Conservation (phyloP, 2,113 vertebrate genomes). For the Brachyhypopomus gauderio region DNA sequence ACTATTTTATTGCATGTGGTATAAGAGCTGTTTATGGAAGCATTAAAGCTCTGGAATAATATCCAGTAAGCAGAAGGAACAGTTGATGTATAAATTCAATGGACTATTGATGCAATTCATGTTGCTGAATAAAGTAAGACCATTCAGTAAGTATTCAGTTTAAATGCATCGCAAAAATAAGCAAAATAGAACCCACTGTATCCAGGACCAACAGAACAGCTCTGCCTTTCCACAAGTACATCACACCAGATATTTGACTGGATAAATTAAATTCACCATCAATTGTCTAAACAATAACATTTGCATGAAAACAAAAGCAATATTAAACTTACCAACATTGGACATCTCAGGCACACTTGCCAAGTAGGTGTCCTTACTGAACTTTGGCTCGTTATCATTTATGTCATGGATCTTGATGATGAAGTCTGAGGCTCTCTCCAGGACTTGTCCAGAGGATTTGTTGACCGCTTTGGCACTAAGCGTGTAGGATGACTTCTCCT, state of each 20-base stretch:
- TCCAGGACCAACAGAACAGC: constrained; percentile 18
- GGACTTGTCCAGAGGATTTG: constrained; percentile 84
- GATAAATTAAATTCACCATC: background rate
- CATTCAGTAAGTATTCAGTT: background rate
- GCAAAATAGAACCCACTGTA: background rate
- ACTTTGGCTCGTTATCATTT: constrained; percentile 96
- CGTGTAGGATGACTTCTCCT: constrained; percentile 91
- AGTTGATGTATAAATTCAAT: constrained; percentile 28
- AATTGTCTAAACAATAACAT: background rate
- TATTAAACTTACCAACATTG: constrained; percentile 85
- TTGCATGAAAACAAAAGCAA: background rate
- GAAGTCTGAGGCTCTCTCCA: constrained; percentile 96
- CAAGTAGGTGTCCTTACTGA: constrained; percentile 85
- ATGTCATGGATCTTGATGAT: constrained; percentile 99
- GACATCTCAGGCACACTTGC: constrained; percentile 96
- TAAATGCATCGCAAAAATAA: constrained; percentile 25
- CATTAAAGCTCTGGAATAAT: constrained; percentile 1
- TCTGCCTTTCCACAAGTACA: background rate
- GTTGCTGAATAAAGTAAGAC: constrained; percentile 7
- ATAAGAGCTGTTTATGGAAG: constrained; percentile 10
- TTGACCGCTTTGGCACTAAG: constrained; percentile 93
- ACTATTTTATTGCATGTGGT: constrained; percentile 14
- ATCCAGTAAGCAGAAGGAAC: constrained; percentile 19
- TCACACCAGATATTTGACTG: background rate
- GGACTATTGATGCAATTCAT: constrained; percentile 17